Evolutionary conservation across 2,888 invertebrate species (phyloP), one percentile per base, ranked within the genome.

Genomic region (Euplagia quadripunctaria): DNA sequence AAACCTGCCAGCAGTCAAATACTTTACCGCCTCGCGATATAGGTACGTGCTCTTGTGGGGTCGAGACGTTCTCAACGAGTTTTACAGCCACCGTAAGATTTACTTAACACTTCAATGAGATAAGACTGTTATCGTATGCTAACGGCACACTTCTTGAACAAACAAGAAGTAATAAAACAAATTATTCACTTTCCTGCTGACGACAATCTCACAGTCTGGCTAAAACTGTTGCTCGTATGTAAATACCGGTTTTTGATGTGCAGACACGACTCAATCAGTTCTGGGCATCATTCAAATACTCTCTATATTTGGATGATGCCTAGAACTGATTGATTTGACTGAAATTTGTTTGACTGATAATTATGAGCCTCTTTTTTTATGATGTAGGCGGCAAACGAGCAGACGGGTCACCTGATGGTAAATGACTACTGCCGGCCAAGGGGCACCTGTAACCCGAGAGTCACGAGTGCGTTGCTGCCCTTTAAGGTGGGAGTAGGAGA

Each of bases 81-180:
- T 20, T n/a, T 58, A 20, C 20, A 11, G 20, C 1, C 20, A 20
- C 20, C 11, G 0, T n/a, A 58, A 58, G 20, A 58, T 20, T 58
- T 58, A 58, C 31, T 31, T 31, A 31, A 31, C 31, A 58, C 58
- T 20, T 20, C 4, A 58, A 58, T 20, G 20, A 58, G 58, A 58
- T 58, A 58, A 58, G 58, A 58, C 12, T 58, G 58, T 58, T 58
- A 58, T 58, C 58, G 20, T 20, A 58, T 11, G 58, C 58, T 58
- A n/a, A 20, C n/a, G 9, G n/a, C 55, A 58, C 12, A 58, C 58
- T 58, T 58, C 4, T 58, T 58, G 20, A 58, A 58, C 12, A 58
- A 58, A 58, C 58, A 58, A 58, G 58, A 20, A 3, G 20, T 20
- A 12, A 58, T 58, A 12, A 12, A 58, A 58, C 12, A 20, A 58